Conservation (phyloP, 2,888 invertebrate species). For the Stictocephala bisonia region DNA sequence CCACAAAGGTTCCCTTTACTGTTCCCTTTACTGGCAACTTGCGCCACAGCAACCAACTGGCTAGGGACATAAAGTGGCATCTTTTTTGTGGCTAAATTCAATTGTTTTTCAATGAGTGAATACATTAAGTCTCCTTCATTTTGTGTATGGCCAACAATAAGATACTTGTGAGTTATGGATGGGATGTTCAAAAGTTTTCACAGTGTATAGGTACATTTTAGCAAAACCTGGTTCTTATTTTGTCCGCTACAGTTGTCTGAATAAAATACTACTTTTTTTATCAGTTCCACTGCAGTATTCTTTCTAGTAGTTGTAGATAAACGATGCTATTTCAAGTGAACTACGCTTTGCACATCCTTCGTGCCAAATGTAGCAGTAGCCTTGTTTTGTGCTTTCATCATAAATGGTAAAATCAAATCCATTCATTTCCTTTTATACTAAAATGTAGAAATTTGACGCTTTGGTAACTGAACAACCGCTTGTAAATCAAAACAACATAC, state of each 20-base stretch:
- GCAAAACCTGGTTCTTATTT: constrained; percentile 23
- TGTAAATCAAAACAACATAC: constrained; percentile 3
- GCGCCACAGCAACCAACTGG: constrained; percentile 31
- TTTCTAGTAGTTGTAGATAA: constrained; percentile 17
- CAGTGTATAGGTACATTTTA: constrained; percentile 13
- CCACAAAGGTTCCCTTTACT: neutral
- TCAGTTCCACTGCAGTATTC: constrained; percentile 19
- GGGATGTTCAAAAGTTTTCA: constrained; percentile 22
- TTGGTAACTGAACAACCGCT: neutral
- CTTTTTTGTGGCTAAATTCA: constrained; percentile 5
- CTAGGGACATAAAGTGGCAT: constrained; percentile 27
- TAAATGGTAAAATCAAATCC: constrained; percentile 1
- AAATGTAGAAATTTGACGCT: constrained; percentile 5
- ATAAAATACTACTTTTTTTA: constrained; percentile 17
- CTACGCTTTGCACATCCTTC: constrained; percentile 28
- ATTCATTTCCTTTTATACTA: constrained; percentile 18
- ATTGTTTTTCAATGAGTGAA: constrained; percentile 23
- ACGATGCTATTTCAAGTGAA: constrained; percentile 34
- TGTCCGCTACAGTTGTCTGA: constrained; percentile 39
- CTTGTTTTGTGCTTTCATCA: neutral
- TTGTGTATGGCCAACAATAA: constrained; percentile 31
- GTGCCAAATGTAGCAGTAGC: constrained; percentile 27
- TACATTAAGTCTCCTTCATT: constrained; percentile 29
- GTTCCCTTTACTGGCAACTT: constrained; percentile 22
- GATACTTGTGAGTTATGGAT: constrained; percentile 29